These are phyloP conservation scores for Lycocorax pyrrhopterus DNA, from an alignment of 2,113 vertebrate genomes.

Conservation along the genomic window DNA sequence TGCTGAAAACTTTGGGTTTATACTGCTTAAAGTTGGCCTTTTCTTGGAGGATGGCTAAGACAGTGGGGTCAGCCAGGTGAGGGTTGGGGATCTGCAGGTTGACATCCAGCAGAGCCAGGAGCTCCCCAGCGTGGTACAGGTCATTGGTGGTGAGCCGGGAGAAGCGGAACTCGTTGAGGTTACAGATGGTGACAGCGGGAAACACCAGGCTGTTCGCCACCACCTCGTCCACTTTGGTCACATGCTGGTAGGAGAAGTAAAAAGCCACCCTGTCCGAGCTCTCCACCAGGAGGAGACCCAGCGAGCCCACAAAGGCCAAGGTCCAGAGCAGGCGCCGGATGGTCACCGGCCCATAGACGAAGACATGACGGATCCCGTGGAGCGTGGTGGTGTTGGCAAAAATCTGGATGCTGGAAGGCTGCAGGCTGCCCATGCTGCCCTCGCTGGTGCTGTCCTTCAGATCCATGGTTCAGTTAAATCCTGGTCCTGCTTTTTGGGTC, in stretches of 20 bases:
- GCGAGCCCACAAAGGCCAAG: conserved; percentile 84
- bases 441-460: conserved; percentile 90
- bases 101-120: conserved; percentile 91
- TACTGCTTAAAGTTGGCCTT: conserved; percentile 93
- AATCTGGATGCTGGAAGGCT: conserved; percentile 87
- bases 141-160: conserved; percentile 91
- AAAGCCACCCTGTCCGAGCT: conserved; percentile 90
- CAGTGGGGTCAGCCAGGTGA: conserved; percentile 87
- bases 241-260: conserved; percentile 95
- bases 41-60: conserved; percentile 84
- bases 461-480: conserved; percentile 78
- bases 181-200: conserved; percentile 93
- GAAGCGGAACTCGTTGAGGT: conserved; percentile 94
- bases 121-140: conserved; percentile 94
- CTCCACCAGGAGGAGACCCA: conserved; percentile 89
- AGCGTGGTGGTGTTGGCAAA: conserved; percentile 91
- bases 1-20: conserved; percentile 91
- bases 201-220: conserved; percentile 91
- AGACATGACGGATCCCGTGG: conserved; percentile 92
- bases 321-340: conserved; percentile 90
- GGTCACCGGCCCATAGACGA: conserved; percentile 84
- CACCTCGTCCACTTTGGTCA: conserved; percentile 93
- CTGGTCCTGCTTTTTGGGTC: conserved; percentile 63
- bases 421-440: conserved; percentile 83
- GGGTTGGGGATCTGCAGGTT: conserved; percentile 90